Percentiles rank a stretch among this genome's conserved stretches.
Evolutionary conservation across 2,113 vertebrate species (phyloP).

Genomic region (Psephotus haematonotus): DNA sequence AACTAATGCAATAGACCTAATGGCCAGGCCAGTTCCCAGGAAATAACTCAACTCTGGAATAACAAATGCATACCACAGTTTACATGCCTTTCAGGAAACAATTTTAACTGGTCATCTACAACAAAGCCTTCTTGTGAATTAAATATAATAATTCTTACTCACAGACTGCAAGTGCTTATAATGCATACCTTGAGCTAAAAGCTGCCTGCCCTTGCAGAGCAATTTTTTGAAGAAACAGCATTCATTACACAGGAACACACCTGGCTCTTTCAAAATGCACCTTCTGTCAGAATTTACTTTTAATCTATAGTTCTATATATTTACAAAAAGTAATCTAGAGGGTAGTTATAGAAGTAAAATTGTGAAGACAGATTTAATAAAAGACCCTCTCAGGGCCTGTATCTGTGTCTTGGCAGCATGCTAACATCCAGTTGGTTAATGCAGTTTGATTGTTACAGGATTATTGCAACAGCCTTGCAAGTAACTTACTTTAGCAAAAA

Average conservation of each 20-base stretch:
- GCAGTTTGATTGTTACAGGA: background rate
- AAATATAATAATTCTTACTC: background rate
- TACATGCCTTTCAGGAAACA: background rate
- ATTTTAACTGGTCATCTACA: background rate
- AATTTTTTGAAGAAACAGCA: background rate
- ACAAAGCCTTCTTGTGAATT: background rate
- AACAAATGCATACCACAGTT: background rate
- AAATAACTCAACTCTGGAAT: background rate
- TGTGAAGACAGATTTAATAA: background rate
- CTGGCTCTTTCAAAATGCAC: background rate
- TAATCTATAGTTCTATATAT: background rate
- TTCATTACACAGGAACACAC: background rate
- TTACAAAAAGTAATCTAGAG: background rate
- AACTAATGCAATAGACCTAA: background rate
- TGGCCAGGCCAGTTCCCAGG: background rate
- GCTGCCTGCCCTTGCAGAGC: background rate
- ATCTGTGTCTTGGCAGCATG: background rate
- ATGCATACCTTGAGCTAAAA: background rate
- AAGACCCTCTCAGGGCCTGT: background rate
- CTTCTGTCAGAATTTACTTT: background rate
- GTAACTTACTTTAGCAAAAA: background rate
- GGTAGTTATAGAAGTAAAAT: background rate
- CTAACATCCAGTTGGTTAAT: background rate
- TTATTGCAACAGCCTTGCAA: background rate
- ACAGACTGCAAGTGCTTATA: background rate